phyloP scores from a whole-genome alignment of 2,113 vertebrate genomes.

The Epinephelus lanceolatus region DNA sequence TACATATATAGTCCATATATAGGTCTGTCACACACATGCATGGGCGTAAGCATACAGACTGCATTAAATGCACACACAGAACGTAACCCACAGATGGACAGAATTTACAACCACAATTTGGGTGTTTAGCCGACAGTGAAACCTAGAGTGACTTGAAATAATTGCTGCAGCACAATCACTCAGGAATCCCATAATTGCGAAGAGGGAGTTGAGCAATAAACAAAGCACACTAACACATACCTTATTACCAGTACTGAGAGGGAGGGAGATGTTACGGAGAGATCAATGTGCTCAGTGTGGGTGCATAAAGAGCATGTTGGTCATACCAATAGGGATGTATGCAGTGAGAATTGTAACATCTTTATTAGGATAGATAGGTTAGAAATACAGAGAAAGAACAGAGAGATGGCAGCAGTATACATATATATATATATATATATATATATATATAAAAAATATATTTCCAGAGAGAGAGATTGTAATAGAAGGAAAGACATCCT shows the following conservation, averaged over 20 bases:
- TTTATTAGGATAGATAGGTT: not conserved
- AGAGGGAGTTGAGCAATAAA: slow-evolving; percentile 29
- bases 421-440: too few species aligned
- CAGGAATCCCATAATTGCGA: slow-evolving; percentile 51
- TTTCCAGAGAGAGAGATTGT: not conserved
- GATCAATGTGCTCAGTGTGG: slow-evolving; percentile 34
- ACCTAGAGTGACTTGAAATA: slow-evolving; percentile 46
- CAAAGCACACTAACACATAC: slow-evolving; percentile 29
- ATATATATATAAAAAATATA: too few species aligned
- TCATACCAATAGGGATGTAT: slow-evolving; percentile 25
- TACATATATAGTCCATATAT: not conserved
- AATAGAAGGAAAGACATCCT: not conserved
- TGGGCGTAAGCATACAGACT: not conserved
- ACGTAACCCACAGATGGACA: not conserved
- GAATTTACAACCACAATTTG: slow-evolving; percentile 34
- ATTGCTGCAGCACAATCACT: slow-evolving; percentile 38
- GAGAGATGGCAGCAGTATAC: not conserved
- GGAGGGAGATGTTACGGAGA: not conserved
- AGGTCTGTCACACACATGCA: rapidly evolving
- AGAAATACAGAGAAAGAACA: not conserved
- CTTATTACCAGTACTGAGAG: slow-evolving; percentile 46
- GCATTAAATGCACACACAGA: not conserved
- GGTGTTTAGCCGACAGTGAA: slow-evolving; percentile 42
- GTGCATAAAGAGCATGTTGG: slow-evolving; percentile 22
- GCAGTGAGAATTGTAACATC: not conserved